phyloP scores from a whole-genome alignment of 2,888 invertebrate species.

The Lycaena phlaeas region DNA sequence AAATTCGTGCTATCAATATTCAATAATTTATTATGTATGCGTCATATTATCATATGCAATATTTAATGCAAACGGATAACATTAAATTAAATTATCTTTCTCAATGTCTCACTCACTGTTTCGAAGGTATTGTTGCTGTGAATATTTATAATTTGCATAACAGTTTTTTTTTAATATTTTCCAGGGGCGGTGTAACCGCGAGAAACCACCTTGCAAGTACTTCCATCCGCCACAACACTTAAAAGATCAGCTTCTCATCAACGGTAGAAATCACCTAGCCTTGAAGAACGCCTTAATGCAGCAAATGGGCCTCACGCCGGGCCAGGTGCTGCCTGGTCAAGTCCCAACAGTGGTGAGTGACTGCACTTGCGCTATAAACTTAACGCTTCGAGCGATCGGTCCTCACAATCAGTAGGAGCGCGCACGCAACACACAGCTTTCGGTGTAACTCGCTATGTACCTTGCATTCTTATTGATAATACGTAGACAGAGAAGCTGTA shows the following conservation, averaged over 20 bases:
- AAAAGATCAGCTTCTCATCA: constrained; percentile 99
- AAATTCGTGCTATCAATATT: no score
- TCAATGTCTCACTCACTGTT: no score
- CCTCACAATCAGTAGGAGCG: constrained; percentile 39
- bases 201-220: constrained; percentile 99
- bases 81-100: no score
- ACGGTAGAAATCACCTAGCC: constrained; percentile 99
- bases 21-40: no score
- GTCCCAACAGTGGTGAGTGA: constrained; percentile 92
- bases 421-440: constrained; percentile 67
- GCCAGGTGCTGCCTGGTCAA: constrained; percentile 94
- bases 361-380: constrained; percentile 19
- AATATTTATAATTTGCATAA: no score
- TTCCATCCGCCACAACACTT: constrained; percentile 99
- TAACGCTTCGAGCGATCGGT: constrained; percentile 63
- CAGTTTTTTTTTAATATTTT: no score
- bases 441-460: constrained; percentile 52
- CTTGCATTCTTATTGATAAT: constrained; percentile 34
- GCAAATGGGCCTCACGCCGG: constrained; percentile 94
- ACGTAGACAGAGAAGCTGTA: constrained; percentile 41
- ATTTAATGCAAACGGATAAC: no score
- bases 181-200: constrained; percentile 99
- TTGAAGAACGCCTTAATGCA: constrained; percentile 98
- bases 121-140: no score
- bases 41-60: no score